Conservation (phyloP, 2,888 invertebrate species). For the Meganola albula region DNA sequence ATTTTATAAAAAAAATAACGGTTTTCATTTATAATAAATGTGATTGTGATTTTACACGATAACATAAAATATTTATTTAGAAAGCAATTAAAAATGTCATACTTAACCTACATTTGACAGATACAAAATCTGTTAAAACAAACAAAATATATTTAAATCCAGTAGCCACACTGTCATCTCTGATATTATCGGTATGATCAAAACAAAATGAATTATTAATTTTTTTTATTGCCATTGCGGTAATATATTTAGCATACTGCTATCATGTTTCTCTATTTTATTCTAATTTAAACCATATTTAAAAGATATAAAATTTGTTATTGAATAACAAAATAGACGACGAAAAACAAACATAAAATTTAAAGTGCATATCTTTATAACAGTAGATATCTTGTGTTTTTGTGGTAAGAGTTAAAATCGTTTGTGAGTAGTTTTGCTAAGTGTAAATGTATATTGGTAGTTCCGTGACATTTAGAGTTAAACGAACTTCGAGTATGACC, state of each 20-base stretch:
- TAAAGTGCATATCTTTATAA: background rate
- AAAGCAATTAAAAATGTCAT: too few species aligned
- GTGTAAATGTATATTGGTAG: slow-evolving; percentile 18
- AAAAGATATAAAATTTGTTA: too few species aligned
- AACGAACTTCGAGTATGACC: slow-evolving; percentile 57
- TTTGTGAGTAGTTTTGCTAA: slow-evolving; percentile 13
- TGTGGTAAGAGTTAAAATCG: slow-evolving; percentile 9
- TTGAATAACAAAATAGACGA: too few species aligned
- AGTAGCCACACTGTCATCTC: slow-evolving; percentile 46
- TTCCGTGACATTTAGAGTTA: slow-evolving; percentile 45
- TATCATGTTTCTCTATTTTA: too few species aligned
- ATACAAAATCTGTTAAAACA: too few species aligned
- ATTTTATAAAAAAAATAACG: too few species aligned
- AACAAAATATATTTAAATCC: too few species aligned
- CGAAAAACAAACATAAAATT: background rate
- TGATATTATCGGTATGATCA: slow-evolving; percentile 37
- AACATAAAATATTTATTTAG: too few species aligned
- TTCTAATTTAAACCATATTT: too few species aligned
- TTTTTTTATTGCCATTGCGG: slow-evolving; percentile 34
- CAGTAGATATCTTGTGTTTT: slow-evolving; percentile 4
- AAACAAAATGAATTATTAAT: slow-evolving; percentile 44
- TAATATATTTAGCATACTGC: slow-evolving; percentile 37
- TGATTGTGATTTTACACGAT: too few species aligned
- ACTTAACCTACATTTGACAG: too few species aligned
- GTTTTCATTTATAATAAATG: too few species aligned